Percentiles rank a stretch among this genome's conserved stretches.
These are phyloP conservation scores for Apotomis capreana DNA, from an alignment of 2,888 invertebrate genomes.

Conservation along the genomic window DNA sequence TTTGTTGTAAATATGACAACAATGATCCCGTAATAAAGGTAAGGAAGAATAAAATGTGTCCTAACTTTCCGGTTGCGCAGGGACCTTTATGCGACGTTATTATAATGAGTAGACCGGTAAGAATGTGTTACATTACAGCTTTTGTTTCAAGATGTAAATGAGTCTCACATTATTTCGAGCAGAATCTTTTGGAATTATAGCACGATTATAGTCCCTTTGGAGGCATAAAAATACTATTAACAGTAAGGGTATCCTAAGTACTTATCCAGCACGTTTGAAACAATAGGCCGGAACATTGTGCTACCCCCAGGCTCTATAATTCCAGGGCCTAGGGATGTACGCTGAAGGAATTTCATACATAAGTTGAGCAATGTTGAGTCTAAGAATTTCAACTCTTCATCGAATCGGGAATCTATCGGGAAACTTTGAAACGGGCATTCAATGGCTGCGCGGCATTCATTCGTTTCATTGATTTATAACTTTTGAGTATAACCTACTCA, in stretches of 20 bases:
- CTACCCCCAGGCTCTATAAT: not conserved
- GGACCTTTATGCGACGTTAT: constrained; percentile 16
- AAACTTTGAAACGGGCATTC: constrained; percentile 28
- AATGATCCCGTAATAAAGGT: constrained; percentile 10
- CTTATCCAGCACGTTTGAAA: constrained; percentile 25
- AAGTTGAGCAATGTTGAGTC: constrained; percentile 8
- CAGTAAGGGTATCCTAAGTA: constrained; percentile 19
- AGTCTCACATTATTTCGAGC: constrained; percentile 10
- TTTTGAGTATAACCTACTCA: not conserved
- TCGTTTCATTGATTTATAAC: constrained; percentile 23
- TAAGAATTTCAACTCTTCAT: constrained; percentile 31
- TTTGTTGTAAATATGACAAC: constrained; percentile 20
- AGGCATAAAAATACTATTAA: constrained; percentile 18
- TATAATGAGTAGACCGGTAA: constrained; percentile 7
- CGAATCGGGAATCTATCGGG: constrained; percentile 11
- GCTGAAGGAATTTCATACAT: constrained; percentile 12
- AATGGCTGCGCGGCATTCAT: not conserved
- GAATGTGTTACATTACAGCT: constrained; percentile 25
- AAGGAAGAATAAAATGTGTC: constrained; percentile 16
- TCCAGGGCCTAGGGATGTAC: constrained; percentile 9
- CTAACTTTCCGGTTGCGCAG: constrained; percentile 19
- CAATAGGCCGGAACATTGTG: constrained; percentile 22
- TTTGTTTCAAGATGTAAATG: constrained; percentile 23
- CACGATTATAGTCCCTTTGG: constrained; percentile 4
- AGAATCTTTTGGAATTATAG: constrained; percentile 14